Conservation (phyloP, 2,797 vertebrate genomes). For the Intellagama lesueurii region DNA sequence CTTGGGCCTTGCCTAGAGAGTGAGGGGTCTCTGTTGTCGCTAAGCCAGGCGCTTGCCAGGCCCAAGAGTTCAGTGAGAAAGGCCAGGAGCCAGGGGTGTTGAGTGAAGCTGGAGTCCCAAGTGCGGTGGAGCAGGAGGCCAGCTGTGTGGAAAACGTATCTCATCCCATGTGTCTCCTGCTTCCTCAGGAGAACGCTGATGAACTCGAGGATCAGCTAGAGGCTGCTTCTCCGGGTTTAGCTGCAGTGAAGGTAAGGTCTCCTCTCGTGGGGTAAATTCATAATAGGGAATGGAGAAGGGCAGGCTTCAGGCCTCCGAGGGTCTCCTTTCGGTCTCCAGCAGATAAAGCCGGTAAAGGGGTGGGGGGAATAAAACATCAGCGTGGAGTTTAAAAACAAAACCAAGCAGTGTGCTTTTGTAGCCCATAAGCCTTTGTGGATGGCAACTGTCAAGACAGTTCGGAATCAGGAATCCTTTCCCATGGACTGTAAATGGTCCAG, state of each 20-base stretch:
- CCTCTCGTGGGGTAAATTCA: neutral
- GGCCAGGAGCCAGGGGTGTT: neutral
- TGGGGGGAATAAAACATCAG: too few species aligned
- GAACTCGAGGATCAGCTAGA: slow-evolving; percentile 77
- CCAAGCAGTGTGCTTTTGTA: too few species aligned
- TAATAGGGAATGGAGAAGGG: neutral
- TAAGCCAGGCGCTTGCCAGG: too few species aligned
- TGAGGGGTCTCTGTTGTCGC: too few species aligned
- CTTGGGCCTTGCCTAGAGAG: too few species aligned
- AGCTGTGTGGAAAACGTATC: too few species aligned
- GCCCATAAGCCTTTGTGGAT: too few species aligned
- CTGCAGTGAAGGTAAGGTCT: slow-evolving; percentile 77
- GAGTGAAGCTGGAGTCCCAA: too few species aligned
- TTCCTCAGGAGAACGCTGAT: slow-evolving; percentile 76
- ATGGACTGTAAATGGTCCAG: neutral
- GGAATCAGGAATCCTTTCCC: neutral
- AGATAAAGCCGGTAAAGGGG: too few species aligned
- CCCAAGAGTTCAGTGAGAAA: neutral
- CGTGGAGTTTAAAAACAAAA: too few species aligned
- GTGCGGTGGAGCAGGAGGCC: too few species aligned
- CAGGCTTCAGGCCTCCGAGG: neutral
- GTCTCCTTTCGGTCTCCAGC: too few species aligned
- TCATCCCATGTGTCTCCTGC: neutral
- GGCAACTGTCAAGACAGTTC: neutral
- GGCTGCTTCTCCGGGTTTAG: slow-evolving; percentile 74